These are phyloP conservation scores for Myiotriccus ornatus DNA, from an alignment of 2,797 vertebrate species.

Conservation along the genomic window DNA sequence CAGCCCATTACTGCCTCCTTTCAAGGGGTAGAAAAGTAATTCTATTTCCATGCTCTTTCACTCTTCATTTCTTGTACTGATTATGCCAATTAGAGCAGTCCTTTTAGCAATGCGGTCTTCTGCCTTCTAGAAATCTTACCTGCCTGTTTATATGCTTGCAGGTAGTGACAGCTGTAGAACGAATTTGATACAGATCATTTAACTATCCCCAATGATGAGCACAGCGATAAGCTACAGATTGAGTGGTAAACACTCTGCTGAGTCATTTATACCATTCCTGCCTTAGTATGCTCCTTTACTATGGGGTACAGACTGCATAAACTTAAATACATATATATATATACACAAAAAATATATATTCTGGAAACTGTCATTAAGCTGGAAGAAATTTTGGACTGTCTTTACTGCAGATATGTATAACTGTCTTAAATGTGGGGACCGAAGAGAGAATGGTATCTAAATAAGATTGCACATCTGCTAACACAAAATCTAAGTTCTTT, in stretches of 20 bases:
- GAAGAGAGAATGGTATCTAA: not conserved
- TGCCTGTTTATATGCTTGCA: not conserved
- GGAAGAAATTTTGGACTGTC: not conserved
- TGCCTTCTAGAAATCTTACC: constrained; percentile 11
- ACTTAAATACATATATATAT: not conserved
- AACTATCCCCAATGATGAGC: not conserved
- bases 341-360: not conserved
- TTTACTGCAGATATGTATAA: not conserved
- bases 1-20: not conserved
- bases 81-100: not conserved
- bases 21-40: not conserved
- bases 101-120: not conserved
- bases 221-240: not conserved
- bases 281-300: not conserved
- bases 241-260: not conserved
- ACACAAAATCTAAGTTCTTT: not conserved
- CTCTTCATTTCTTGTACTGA: constrained; percentile 14
- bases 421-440: not conserved
- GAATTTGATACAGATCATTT: not conserved
- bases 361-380: not conserved
- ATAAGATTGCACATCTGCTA: not conserved
- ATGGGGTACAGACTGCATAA: not conserved
- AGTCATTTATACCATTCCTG: not conserved
- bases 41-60: not conserved
- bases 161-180: constrained; percentile 8